Evolutionary conservation across 2,888 invertebrate species (phyloP), one percentile per base, ranked within the genome.

Genomic region (Coleophora flavipennella): DNA sequence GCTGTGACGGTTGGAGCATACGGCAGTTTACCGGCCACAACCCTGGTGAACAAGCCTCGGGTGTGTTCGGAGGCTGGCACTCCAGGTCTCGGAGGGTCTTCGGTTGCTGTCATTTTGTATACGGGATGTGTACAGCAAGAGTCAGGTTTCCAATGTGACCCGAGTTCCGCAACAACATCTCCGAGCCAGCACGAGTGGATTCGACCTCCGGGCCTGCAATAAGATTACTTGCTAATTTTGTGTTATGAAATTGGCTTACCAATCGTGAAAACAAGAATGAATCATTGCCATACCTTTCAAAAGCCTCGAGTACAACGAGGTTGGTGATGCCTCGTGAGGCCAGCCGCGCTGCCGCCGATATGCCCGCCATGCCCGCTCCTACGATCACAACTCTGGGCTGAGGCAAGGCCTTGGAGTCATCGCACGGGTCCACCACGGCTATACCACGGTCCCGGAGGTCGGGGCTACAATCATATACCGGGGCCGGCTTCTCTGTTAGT

Each of bases 331-430:
- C 93, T 43, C 90, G 87, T 55, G 90, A 86, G 0, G 87, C 65
- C 1, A 94, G 85, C 44, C 91, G 85, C 47, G 91, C 89, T 0
- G 93, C 93, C 0, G 93, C 93, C 0, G 93, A 91, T 10, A 94
- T 74, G 2, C 94, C 94, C 0, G 94, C 91, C 70, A 94, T 88
- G 11, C 94, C 94, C 1, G 92, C 94, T 0, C 94, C 94, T 26
- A 94, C 77, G 35, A 94, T 90, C 2, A 93, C 88, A 13, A 93
- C 87, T 0, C 86, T 86, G 0, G 91, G 91, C 62, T 90, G 87
- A 1, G 63, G 51, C 43, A 52, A 74, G 38, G 73, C 73, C 53
- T 61, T 51, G 8, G 66, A 53, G 6, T 67, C 48, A 35, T 78
- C 67, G 45, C 72, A 72, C 7, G 78, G 56, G 8, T 78, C 72